phyloP scores from a whole-genome alignment of 2,888 invertebrate genomes.

The Alcis repandata region DNA sequence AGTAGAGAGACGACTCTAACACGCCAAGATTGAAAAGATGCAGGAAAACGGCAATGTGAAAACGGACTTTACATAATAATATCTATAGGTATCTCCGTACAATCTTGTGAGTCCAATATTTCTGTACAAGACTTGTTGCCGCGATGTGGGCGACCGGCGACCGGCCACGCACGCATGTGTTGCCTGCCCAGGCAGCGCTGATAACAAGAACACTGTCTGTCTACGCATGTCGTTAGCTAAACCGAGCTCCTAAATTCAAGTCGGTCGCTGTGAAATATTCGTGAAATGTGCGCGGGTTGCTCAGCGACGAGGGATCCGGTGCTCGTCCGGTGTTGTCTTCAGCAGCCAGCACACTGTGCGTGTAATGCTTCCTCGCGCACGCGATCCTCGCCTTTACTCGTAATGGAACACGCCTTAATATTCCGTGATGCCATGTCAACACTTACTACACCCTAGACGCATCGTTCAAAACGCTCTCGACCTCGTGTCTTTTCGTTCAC shows the following conservation, averaged over 20 bases:
- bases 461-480: constrained; percentile 79
- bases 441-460: constrained; percentile 80
- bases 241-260: constrained; percentile 50
- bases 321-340: constrained; percentile 82
- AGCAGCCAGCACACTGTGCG: constrained; percentile 74
- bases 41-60: constrained; percentile 26
- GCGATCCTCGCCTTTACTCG: constrained; percentile 66
- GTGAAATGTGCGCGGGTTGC: constrained; percentile 70
- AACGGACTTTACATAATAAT: too few species aligned
- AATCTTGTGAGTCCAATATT: constrained; percentile 30
- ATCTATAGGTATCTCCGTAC: constrained; percentile 16
- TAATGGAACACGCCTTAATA: constrained; percentile 61
- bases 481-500: constrained; percentile 68
- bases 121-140: constrained; percentile 19
- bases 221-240: constrained; percentile 34
- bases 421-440: constrained; percentile 61
- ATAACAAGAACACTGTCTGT: constrained; percentile 36
- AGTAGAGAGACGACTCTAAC: constrained; percentile 10
- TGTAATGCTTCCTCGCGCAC: constrained; percentile 58
- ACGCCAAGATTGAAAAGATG: constrained; percentile 20
- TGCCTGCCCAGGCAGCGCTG: constrained; percentile 33
- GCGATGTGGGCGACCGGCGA: constrained; percentile 35
- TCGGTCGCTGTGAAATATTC: constrained; percentile 64
- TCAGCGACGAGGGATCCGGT: constrained; percentile 80
- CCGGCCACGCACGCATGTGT: constrained; percentile 23